Percentiles rank a stretch among this genome's conserved stretches.
Evolutionary conservation across 2,113 vertebrate genomes (phyloP).

Genomic region (Zosterops borbonicus): DNA sequence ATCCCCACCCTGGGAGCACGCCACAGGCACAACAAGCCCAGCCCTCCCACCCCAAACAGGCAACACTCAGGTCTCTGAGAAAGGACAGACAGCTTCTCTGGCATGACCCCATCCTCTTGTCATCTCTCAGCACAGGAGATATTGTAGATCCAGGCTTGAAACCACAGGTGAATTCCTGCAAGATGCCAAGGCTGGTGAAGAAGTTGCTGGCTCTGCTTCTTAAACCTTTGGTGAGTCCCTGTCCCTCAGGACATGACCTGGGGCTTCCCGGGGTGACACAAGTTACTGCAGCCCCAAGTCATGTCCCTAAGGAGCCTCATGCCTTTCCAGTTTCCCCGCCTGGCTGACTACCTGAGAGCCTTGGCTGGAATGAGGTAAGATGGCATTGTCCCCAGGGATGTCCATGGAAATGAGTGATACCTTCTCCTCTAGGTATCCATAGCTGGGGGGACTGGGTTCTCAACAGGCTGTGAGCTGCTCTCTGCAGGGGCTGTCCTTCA

Average conservation of each 20-base stretch:
- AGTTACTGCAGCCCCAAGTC: neutral
- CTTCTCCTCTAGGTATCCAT: neutral
- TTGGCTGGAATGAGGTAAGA: slow-evolving; percentile 54
- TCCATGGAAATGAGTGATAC: neutral
- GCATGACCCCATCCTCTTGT: neutral
- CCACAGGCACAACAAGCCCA: neutral
- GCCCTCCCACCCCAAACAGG: neutral
- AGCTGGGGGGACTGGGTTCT: neutral
- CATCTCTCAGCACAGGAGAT: slow-evolving; percentile 71
- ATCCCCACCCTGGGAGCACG: accelerated
- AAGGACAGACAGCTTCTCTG: neutral
- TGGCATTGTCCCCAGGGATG: neutral
- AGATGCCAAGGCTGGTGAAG: slow-evolving; percentile 74
- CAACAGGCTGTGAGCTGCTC: neutral
- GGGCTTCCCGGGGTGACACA: neutral
- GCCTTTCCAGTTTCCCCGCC: slow-evolving; percentile 61
- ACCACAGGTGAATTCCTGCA: slow-evolving; percentile 25
- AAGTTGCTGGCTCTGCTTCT: slow-evolving; percentile 76
- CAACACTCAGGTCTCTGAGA: neutral
- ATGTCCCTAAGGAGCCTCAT: neutral
- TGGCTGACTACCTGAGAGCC: slow-evolving; percentile 37
- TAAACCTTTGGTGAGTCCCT: slow-evolving; percentile 81
- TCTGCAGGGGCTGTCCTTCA: neutral
- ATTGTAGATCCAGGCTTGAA: slow-evolving; percentile 76
- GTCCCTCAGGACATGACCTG: neutral